Evolutionary conservation across 2,888 invertebrate genomes (phyloP).

Genomic region (Arctia plantaginis): DNA sequence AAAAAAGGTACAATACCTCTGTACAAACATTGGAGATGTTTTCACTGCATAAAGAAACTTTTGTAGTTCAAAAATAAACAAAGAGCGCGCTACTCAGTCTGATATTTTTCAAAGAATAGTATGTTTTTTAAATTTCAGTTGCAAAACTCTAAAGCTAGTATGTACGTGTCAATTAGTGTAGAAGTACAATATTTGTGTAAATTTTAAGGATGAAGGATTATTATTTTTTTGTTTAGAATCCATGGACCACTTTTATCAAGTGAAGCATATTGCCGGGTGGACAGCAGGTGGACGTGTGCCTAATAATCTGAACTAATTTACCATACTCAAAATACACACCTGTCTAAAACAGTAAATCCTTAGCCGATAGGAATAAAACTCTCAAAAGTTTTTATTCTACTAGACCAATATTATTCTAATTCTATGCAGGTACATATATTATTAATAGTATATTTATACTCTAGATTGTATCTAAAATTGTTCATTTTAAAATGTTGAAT

Average conservation of each 20-base stretch:
- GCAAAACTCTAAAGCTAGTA: neutral
- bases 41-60: neutral
- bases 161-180: neutral
- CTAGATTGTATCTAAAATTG: neutral
- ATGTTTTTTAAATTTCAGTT: neutral
- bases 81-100: neutral
- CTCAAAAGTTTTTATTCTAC: neutral
- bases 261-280: no score
- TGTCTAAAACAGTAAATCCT: neutral
- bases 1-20: neutral
- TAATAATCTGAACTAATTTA: no score
- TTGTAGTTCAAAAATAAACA: neutral
- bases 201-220: neutral
- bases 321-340: no score
- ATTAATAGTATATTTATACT: neutral
- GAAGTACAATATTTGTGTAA: no score
- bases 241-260: no score
- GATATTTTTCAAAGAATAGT: neutral
- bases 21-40: neutral
- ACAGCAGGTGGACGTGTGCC: no score
- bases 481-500: slow-evolving; percentile 32
- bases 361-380: no score
- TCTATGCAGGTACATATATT: no score
- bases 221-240: no score
- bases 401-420: neutral